Evolutionary conservation across 2,113 vertebrate genomes (phyloP).

Genomic region (Maccullochella peelii): DNA sequence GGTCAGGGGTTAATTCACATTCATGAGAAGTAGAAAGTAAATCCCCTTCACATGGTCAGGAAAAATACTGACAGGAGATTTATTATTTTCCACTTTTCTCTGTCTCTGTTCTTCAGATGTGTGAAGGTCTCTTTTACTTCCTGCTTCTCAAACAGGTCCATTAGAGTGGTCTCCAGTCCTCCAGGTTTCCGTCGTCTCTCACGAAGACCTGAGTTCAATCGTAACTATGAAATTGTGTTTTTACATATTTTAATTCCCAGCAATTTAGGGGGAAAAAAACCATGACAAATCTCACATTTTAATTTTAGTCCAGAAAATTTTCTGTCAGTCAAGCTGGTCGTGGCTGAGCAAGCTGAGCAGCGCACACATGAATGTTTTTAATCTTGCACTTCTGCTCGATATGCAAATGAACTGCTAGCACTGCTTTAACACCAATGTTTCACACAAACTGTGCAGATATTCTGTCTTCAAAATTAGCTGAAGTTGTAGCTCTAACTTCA

Average conservation of each 20-base stretch:
- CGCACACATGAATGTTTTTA: constrained; percentile 5
- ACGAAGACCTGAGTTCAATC: constrained; percentile 6
- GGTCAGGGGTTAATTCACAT: background rate
- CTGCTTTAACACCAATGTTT: background rate
- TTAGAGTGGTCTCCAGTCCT: background rate
- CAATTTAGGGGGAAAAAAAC: background rate
- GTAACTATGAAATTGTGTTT: constrained; percentile 22
- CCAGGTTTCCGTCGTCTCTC: background rate
- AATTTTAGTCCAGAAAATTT: background rate
- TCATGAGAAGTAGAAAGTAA: background rate
- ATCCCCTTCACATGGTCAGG: background rate
- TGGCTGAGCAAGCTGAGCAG: constrained; percentile 17
- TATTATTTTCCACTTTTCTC: background rate
- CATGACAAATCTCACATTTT: background rate
- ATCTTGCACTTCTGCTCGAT: constrained; percentile 42
- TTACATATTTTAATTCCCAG: constrained; percentile 23
- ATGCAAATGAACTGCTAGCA: constrained; percentile 43
- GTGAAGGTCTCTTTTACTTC: background rate
- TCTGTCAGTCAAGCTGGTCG: constrained; percentile 23
- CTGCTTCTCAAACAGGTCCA: background rate
- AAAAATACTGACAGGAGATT: background rate
- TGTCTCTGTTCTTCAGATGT: background rate
- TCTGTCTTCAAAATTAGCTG: constrained; percentile 3
- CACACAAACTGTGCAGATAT: background rate
- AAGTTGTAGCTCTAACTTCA: constrained; percentile 17